Percentiles rank a stretch among this genome's conserved stretches.
These are phyloP conservation scores for Macrobrachium nipponense DNA, from an alignment of 1,140 invertebrate genomes.

Conservation along the genomic window DNA sequence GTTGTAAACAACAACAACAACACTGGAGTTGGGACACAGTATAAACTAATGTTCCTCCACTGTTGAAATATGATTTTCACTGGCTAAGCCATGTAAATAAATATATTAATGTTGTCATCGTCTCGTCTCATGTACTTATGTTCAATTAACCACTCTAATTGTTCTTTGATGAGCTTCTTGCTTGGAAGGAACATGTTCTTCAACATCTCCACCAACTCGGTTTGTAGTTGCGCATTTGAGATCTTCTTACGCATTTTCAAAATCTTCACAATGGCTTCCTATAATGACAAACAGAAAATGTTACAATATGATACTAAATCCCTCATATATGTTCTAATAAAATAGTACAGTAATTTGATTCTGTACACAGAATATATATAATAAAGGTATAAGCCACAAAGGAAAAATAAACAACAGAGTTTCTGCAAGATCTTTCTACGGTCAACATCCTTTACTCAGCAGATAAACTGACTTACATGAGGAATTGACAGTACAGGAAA, in stretches of 20 bases:
- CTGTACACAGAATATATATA: too few relatives aligned
- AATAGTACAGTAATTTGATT: not conserved
- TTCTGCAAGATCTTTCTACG: too few relatives aligned
- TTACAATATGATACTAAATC: not conserved
- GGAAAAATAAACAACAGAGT: too few relatives aligned
- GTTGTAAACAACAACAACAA: too few relatives aligned
- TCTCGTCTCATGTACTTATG: constrained; percentile 97
- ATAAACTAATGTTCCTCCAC: constrained; percentile 6
- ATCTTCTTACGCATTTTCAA: constrained; percentile 97
- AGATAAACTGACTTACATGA: too few relatives aligned
- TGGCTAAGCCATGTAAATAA: constrained; percentile 93
- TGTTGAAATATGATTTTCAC: not conserved
- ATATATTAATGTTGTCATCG: constrained; percentile 97
- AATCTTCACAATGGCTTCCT: constrained; percentile 99
- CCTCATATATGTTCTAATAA: not conserved
- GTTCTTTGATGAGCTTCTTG: constrained; percentile 99
- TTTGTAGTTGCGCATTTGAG: constrained; percentile 92
- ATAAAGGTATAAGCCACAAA: too few relatives aligned
- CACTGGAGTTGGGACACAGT: constrained; percentile 1
- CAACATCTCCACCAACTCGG: constrained; percentile 96
- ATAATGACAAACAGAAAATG: constrained; percentile 67
- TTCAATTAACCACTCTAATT: constrained; percentile 99
- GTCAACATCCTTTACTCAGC: too few relatives aligned
- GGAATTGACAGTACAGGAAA: too few relatives aligned
- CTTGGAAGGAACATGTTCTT: constrained; percentile 99